A percentile compares a stretch with the other conserved stretches of the same genome.
Conservation (phyloP, 1,140 invertebrate genomes). For the Trichonephila inaurata region DNA sequence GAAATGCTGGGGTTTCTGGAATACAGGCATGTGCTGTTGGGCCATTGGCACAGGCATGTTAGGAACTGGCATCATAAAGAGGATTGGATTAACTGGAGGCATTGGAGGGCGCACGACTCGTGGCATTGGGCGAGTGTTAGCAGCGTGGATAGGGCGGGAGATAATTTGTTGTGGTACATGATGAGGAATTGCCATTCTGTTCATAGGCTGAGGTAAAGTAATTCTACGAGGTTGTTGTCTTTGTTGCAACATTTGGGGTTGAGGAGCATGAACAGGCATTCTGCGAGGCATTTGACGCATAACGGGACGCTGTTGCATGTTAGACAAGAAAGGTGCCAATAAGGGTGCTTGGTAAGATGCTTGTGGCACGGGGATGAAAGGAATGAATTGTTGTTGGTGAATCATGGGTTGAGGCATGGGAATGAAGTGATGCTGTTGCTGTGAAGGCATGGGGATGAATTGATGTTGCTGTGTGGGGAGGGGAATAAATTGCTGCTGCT, state of each 20-base stretch:
- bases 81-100: conserved; percentile 61
- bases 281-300: conserved; percentile 69
- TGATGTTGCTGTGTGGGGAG: conserved; percentile 38
- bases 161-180: conserved; percentile 14
- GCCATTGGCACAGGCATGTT: conserved; percentile 66
- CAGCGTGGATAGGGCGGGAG: conserved; percentile 37
- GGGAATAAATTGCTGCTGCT: background rate
- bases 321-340: conserved; percentile 59
- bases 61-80: conserved; percentile 72
- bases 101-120: conserved; percentile 61
- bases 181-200: conserved; percentile 24
- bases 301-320: conserved; percentile 52
- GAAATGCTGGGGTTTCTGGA: conserved; percentile 53
- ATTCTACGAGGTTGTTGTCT: conserved; percentile 45
- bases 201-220: conserved; percentile 48
- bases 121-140: conserved; percentile 30
- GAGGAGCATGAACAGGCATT: conserved; percentile 51
- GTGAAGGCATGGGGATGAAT: conserved; percentile 49
- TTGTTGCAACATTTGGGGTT: conserved; percentile 44
- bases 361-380: conserved; percentile 61
- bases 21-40: conserved; percentile 63
- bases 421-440: conserved; percentile 43
- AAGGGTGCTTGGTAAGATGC: conserved; percentile 58
- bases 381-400: conserved; percentile 59
- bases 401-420: conserved; percentile 63